Percentiles rank a stretch among this genome's conserved stretches.
phyloP scores from a whole-genome alignment of 1,140 invertebrate species.

The Euura lappo region DNA sequence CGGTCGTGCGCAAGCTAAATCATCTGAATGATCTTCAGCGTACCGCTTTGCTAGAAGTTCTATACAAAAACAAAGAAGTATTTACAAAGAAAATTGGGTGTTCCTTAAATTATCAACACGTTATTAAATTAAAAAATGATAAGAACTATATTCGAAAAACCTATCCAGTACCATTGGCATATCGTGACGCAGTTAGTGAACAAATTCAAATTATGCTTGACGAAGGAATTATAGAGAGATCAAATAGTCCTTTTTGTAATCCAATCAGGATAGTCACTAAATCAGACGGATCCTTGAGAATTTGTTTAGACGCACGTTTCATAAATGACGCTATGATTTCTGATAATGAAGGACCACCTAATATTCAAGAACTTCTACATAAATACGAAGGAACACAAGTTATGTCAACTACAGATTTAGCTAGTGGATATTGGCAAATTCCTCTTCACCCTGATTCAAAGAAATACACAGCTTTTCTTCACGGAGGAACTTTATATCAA shows the following conservation, averaged over 20 bases:
- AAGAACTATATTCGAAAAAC: slow-evolving; percentile 20
- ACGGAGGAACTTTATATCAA: slow-evolving; percentile 37
- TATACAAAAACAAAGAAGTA: not conserved
- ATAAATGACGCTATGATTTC: slow-evolving; percentile 36
- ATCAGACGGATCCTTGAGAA: slow-evolving; percentile 34
- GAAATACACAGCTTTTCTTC: slow-evolving; percentile 45
- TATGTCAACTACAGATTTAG: slow-evolving; percentile 38
- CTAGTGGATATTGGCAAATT: slow-evolving; percentile 49
- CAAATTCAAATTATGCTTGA: slow-evolving; percentile 31
- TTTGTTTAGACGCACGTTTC: slow-evolving; percentile 45
- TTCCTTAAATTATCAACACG: slow-evolving; percentile 18
- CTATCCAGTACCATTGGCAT: slow-evolving; percentile 31
- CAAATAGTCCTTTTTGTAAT: slow-evolving; percentile 38
- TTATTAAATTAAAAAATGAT: slow-evolving; percentile 19
- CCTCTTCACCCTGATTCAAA: slow-evolving; percentile 30
- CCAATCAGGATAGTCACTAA: slow-evolving; percentile 39
- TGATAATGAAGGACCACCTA: slow-evolving; percentile 32
- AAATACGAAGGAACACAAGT: slow-evolving; percentile 17
- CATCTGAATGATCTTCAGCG: not conserved
- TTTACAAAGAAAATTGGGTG: slow-evolving; percentile 17
- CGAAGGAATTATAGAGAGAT: slow-evolving; percentile 31
- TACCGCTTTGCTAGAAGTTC: not conserved
- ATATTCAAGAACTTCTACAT: slow-evolving; percentile 24
- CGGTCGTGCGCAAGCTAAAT: not conserved
- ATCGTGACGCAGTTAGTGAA: slow-evolving; percentile 21